Conservation (phyloP, 1,140 invertebrate species). For the Trichoplusia ni region DNA sequence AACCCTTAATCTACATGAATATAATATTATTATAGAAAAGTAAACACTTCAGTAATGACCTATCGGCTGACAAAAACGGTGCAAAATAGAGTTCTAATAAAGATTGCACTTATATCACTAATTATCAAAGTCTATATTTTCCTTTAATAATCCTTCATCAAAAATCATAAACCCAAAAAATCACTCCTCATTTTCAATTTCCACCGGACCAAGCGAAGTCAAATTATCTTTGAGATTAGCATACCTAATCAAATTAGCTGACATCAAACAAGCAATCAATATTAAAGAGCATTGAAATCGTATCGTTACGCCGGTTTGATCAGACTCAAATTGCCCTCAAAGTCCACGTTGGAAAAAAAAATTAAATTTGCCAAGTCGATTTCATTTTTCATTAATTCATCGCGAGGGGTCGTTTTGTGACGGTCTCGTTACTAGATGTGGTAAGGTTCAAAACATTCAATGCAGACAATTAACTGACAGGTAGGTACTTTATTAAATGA, state of each 20-base stretch:
- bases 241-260: slow-evolving; percentile 27
- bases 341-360: slow-evolving; percentile 53
- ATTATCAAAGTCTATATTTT: no score
- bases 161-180: neutral
- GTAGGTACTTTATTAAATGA: no score
- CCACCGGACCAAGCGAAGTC: neutral
- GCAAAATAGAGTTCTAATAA: no score
- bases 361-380: slow-evolving; percentile 75
- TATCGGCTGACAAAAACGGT: no score
- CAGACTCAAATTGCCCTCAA: slow-evolving; percentile 44
- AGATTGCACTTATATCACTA: no score
- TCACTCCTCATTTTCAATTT: neutral
- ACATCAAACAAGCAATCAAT: slow-evolving; percentile 39
- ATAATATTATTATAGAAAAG: no score
- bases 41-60: no score
- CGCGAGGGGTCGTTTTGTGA: slow-evolving; percentile 47
- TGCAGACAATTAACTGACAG: no score
- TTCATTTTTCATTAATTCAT: slow-evolving; percentile 77
- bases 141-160: no score
- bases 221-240: slow-evolving; percentile 17
- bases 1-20: no score
- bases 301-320: slow-evolving; percentile 41
- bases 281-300: slow-evolving; percentile 34
- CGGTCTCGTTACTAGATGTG: neutral
- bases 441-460: no score